Conservation (phyloP, 2,113 vertebrate species). For the Phrynocephalus versicolor region DNA sequence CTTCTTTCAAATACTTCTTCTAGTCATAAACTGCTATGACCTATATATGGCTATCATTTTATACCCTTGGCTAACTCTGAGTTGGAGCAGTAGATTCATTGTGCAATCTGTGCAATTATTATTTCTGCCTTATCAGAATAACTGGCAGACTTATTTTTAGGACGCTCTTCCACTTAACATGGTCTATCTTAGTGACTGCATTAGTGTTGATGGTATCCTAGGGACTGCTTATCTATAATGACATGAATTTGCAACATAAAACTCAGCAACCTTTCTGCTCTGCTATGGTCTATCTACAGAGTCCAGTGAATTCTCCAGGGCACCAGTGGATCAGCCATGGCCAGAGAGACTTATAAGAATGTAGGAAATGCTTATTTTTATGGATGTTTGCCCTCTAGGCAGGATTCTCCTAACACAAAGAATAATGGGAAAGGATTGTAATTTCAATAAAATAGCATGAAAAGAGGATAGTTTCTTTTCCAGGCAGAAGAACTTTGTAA, state of each 20-base stretch:
- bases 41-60: conserved; percentile 9
- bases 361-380: neutral
- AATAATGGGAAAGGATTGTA: neutral
- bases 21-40: conserved; percentile 1
- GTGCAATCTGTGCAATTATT: conserved; percentile 19
- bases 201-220: conserved; percentile 3
- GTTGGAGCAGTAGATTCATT: neutral
- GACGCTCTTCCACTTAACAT: neutral
- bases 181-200: neutral
- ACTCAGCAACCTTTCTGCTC: neutral
- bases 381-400: neutral
- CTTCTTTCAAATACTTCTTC: neutral
- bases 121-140: conserved; percentile 16
- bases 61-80: neutral
- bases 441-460: neutral
- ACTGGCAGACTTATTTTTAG: neutral
- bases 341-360: neutral
- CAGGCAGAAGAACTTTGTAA: neutral
- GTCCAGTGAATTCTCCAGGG: neutral
- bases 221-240: conserved; percentile 19
- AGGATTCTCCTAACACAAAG: neutral
- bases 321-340: neutral
- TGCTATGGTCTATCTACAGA: neutral
- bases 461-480: neutral
- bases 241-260: conserved; percentile 3